phyloP scores from a whole-genome alignment of 2,888 invertebrate genomes.

The Stramonita haemastoma region DNA sequence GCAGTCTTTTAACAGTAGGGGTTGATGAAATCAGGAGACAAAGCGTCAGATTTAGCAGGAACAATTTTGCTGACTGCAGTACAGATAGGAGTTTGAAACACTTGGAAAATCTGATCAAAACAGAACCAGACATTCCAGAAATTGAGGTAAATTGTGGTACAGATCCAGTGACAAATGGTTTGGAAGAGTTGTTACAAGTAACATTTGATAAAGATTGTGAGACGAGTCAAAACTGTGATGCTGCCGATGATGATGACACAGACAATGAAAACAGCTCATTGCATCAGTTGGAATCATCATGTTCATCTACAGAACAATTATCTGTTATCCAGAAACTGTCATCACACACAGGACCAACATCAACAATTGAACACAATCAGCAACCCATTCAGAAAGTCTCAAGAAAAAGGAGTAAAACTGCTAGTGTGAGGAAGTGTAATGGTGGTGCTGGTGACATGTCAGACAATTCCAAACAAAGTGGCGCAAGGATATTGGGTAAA shows the following conservation, averaged over 20 bases:
- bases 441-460: neutral
- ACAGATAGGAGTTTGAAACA: neutral
- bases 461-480: neutral
- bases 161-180: neutral
- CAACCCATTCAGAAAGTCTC: neutral
- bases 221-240: neutral
- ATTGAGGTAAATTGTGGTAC: neutral
- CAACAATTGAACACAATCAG: neutral
- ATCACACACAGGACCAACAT: neutral
- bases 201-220: constrained; percentile 24
- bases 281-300: neutral
- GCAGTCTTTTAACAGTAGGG: neutral
- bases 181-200: constrained; percentile 10
- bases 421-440: neutral
- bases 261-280: neutral
- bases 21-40: too few species aligned
- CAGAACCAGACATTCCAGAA: neutral
- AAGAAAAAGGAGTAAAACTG: neutral
- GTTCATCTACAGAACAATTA: neutral
- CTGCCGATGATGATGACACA: neutral
- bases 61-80: neutral
- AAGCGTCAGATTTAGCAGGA: neutral
- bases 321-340: neutral
- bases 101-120: neutral
- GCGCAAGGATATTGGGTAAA: neutral